These are phyloP conservation scores for Diglossa cyanea DNA, from an alignment of 2,797 vertebrate species.

Conservation along the genomic window DNA sequence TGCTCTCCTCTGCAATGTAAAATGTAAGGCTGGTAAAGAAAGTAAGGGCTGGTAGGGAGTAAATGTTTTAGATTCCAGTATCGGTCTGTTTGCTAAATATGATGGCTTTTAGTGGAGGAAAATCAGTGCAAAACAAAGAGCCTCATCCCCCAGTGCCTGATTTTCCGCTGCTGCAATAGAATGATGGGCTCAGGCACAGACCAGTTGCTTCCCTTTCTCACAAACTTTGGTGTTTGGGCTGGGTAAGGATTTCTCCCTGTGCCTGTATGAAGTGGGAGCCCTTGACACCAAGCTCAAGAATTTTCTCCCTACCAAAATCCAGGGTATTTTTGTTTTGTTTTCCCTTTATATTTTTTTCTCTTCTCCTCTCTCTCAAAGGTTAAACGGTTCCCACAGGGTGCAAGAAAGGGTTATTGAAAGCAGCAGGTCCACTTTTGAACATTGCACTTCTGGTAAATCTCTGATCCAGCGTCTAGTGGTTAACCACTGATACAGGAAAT, in stretches of 20 bases:
- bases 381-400: slow-evolving; percentile 67
- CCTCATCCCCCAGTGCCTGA: background rate
- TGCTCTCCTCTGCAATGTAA: background rate
- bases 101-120: background rate
- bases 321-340: background rate
- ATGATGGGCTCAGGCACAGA: background rate
- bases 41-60: background rate
- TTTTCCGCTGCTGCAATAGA: background rate
- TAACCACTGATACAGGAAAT: slow-evolving; percentile 81
- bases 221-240: background rate
- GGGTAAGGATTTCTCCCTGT: background rate
- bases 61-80: background rate
- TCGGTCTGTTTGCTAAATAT: background rate
- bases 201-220: background rate
- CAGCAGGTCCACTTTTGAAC: slow-evolving; percentile 67
- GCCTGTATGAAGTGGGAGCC: background rate
- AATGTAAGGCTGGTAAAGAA: background rate
- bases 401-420: slow-evolving; percentile 74
- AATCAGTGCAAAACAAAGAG: background rate
- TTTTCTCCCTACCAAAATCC: background rate
- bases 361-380: slow-evolving; percentile 28
- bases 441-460: slow-evolving; percentile 79
- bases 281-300: background rate
- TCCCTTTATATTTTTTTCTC: background rate
- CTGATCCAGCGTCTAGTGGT: slow-evolving; percentile 77